phyloP scores from a whole-genome alignment of 2,888 invertebrate species.

The Euplagia quadripunctaria region DNA sequence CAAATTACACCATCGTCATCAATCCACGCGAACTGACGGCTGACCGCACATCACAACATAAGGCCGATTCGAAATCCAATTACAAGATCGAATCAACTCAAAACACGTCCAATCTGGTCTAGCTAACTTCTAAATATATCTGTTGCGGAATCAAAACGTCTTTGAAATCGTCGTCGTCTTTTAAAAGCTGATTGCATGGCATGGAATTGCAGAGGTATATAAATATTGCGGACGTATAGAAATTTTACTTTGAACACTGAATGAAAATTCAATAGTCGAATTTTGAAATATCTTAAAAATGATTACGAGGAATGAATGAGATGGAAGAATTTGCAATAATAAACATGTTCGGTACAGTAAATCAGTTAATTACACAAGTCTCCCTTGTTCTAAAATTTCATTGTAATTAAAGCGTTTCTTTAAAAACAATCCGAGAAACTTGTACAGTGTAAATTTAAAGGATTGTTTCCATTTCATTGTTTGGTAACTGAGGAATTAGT shows the following conservation, averaged over 20 bases:
- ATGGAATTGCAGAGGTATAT: constrained; percentile 24
- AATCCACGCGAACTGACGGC: constrained; percentile 42
- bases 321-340: background rate
- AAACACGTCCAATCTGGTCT: constrained; percentile 49
- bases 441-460: constrained; percentile 16
- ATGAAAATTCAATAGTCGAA: background rate
- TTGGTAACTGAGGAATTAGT: constrained; percentile 17
- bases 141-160: constrained; percentile 28
- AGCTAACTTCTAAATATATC: constrained; percentile 35
- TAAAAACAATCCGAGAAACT: constrained; percentile 26
- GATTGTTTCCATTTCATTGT: constrained; percentile 23
- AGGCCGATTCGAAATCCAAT: constrained; percentile 55
- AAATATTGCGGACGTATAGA: constrained; percentile 10
- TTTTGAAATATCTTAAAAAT: background rate
- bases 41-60: constrained; percentile 56
- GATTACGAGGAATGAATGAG: no score
- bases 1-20: constrained; percentile 53
- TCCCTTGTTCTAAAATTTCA: constrained; percentile 4
- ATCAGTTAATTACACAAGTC: constrained; percentile 5
- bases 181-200: constrained; percentile 22
- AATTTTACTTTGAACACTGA: constrained; percentile 10
- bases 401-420: constrained; percentile 17
- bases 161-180: constrained; percentile 14
- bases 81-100: constrained; percentile 51
- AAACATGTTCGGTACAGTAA: constrained; percentile 2